Evolutionary conservation across 2,113 vertebrate genomes (phyloP).

Genomic region (Gopherus evgoodei): DNA sequence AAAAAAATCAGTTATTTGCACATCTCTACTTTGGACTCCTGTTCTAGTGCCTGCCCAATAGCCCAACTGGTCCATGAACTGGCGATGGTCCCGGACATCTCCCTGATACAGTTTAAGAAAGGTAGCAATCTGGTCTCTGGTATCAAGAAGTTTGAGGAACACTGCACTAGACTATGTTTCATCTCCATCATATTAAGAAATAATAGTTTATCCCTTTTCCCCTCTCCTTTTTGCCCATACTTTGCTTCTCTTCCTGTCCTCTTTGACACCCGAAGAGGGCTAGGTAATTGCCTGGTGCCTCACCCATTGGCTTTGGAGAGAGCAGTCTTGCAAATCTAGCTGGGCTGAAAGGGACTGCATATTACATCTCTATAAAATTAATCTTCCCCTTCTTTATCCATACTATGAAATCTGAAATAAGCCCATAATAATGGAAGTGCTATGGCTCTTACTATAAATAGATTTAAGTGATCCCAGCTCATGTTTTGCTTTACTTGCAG

Average conservation of each 20-base stretch:
- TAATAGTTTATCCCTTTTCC: rapidly evolving
- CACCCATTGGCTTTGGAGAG: neutral
- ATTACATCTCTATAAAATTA: slow-evolving; percentile 33
- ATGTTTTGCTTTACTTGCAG: slow-evolving; percentile 32
- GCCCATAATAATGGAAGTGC: slow-evolving; percentile 40
- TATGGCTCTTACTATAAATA: slow-evolving; percentile 33
- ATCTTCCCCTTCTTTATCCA: neutral
- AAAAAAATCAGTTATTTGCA: neutral
- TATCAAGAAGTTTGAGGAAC: neutral
- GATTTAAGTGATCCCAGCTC: slow-evolving; percentile 33
- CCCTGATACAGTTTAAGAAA: neutral
- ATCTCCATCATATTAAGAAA: neutral
- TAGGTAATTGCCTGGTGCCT: neutral
- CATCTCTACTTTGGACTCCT: neutral
- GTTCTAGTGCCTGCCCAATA: neutral
- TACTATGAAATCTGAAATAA: slow-evolving; percentile 39
- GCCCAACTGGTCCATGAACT: neutral
- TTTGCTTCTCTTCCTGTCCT: neutral
- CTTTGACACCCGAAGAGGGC: neutral
- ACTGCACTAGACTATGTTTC: rapidly evolving
- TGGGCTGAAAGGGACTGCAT: neutral
- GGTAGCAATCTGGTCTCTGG: neutral
- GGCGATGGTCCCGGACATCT: neutral
- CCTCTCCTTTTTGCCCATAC: neutral
- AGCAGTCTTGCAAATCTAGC: neutral